Base-by-base conservation (phyloP, 2,113 vertebrate species). In the Scartelaos histophorus region DNA sequence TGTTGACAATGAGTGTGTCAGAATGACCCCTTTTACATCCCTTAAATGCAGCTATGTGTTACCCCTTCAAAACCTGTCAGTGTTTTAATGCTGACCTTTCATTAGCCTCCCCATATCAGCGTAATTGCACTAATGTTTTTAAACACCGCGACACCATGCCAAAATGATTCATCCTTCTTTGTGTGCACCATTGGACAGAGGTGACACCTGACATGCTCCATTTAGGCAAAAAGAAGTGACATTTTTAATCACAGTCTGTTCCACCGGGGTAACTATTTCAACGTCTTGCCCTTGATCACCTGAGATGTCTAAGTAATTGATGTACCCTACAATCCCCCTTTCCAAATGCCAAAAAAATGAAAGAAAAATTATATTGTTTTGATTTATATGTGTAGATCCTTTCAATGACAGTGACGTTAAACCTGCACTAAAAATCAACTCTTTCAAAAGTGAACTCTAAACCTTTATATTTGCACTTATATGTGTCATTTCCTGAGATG, bases 81-180 rank as follows among this genome's bases (percentile, higher is more conserved):
- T 22, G n/a, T 79, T 75, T 83, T 13, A 70, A 80, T 66, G 6
- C 0, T 82, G 81, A 77, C 79, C 77, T 90, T 81, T 76, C 34
- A 24, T 69, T 73, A 3, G 24, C 19, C 69, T 74, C 21, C 21
- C 51, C 75, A 72, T 80, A 77, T 85, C 74, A 82, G 74, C 66
- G 70, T 77, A 73, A 79, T 86, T 64, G 66, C 29, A 24, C 25
- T 62, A 73, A 86, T 75, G 70, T 60, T 77, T 84, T 79, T 72
- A 61, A 80, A 82, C 76, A 82, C 53, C 72, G 46, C 69, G 70
- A 71, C 71, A 65, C n/a, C 29, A 53, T 74, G 82, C 69, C 71
- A 19, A 15, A 66, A 71, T 72, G 60, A 82, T 77, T 85, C 79
- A 80, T 43, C 62, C 49, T 29, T 78, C 34, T 69, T 53, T 35